Evolutionary conservation across 2,888 invertebrate species (phyloP).

Genomic region (Axea sp.): DNA sequence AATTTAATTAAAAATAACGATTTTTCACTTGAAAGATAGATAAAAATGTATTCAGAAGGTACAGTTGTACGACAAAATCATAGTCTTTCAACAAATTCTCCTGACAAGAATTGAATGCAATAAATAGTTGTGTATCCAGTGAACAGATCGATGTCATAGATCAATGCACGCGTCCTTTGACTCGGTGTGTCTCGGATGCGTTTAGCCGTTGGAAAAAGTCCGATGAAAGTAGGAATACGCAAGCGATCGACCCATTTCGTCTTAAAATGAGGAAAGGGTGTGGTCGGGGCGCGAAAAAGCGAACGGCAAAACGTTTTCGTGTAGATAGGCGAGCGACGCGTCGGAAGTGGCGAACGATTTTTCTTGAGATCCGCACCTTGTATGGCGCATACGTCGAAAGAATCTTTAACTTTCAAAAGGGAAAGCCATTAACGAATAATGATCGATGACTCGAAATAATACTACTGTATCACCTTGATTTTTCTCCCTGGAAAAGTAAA

Average conservation of each 20-base stretch:
- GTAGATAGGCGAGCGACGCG: conserved; percentile 54
- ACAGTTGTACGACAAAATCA: conserved; percentile 23
- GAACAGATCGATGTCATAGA: conserved; percentile 47
- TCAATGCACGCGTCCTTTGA: conserved; percentile 45
- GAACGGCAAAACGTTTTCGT: conserved; percentile 54
- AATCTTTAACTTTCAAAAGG: conserved; percentile 43
- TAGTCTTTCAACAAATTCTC: conserved; percentile 20
- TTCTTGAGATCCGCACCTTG: conserved; percentile 68
- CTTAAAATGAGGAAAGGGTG: conserved; percentile 52
- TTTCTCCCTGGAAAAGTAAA: conserved; percentile 18
- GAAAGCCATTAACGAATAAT: conserved; percentile 66
- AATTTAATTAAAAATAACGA: too few relatives aligned
- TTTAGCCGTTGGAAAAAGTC: conserved; percentile 29
- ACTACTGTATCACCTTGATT: conserved; percentile 39
- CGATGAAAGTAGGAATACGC: conserved; percentile 41
- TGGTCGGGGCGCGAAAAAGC: conserved; percentile 51
- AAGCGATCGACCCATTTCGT: conserved; percentile 48
- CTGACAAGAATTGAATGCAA: conserved; percentile 36
- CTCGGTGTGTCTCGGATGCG: conserved; percentile 32
- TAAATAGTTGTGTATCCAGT: conserved; percentile 44
- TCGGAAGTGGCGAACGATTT: conserved; percentile 70
- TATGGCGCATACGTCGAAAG: conserved; percentile 50
- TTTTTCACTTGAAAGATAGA: too few relatives aligned
- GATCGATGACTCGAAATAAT: conserved; percentile 74
- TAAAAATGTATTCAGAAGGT: too few relatives aligned